Conservation (phyloP, 2,113 vertebrate species). For the Grallaria varia region DNA sequence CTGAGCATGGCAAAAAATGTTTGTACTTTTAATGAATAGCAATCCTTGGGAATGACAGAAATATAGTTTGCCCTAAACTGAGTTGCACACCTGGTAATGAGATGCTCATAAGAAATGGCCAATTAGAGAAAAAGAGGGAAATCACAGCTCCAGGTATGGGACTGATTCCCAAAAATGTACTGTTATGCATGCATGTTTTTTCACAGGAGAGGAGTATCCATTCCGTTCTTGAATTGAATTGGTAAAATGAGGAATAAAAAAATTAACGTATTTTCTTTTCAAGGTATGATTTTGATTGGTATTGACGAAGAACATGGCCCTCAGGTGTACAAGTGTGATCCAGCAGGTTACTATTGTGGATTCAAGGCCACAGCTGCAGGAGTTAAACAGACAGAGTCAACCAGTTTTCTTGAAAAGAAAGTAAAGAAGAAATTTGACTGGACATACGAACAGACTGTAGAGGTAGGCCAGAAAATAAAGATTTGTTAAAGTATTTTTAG, state of each 20-base stretch:
- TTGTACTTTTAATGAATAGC: background rate
- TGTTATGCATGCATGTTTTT: background rate
- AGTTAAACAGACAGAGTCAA: conserved; percentile 97
- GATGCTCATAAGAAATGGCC: background rate
- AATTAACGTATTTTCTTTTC: background rate
- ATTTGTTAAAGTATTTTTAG: background rate
- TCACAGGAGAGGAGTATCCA: background rate
- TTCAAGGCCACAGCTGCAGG: conserved; percentile 98
- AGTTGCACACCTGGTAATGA: background rate
- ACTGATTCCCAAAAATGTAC: background rate
- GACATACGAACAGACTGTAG: conserved; percentile 94
- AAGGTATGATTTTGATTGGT: conserved; percentile 98
- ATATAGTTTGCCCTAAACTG: background rate
- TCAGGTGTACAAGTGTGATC: conserved; percentile 98
- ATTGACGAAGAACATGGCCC: conserved; percentile 91
- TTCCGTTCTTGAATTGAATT: background rate
- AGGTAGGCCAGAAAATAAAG: conserved; percentile 74
- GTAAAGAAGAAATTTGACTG: conserved; percentile 99
- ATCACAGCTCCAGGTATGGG: background rate
- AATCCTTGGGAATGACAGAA: background rate
- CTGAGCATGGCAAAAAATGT: background rate
- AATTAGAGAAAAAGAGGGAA: background rate
- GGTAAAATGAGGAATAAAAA: background rate
- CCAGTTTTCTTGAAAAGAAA: conserved; percentile 99
- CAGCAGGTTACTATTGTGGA: conserved; percentile 96